Base-by-base conservation (phyloP, 2,113 vertebrate genomes). In the Dissostichus mawsoni region DNA sequence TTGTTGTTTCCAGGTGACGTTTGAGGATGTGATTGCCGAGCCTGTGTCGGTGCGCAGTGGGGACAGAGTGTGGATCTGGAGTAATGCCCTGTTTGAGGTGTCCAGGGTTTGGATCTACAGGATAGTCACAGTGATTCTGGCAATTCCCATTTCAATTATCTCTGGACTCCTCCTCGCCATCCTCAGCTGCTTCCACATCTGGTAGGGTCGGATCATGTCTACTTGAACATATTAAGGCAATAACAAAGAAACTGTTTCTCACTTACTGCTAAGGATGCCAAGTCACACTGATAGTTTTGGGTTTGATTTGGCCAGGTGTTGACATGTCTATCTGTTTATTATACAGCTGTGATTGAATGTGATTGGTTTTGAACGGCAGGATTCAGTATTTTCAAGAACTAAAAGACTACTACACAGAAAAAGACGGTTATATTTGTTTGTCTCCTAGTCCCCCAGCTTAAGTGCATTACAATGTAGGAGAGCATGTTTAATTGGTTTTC, bases 21-120 rank as follows among this genome's bases (percentile, higher is more conserved):
- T 95, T 87, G 94, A 95, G 84, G 95, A 96, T 63, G 94, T 95
- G 73, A 96, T 96, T 6, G 94, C 94, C 2, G 95, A 96, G 85
- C 94, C 95, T 0, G 84, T 86, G 56, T 93, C 94, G 0, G 88
- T 95, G 45, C 94, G 93, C 59, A 96, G 94, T 14, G 92, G 94
- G 8, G 95, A 96, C 86, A 87, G 93, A 71, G 87, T 96, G 18
- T 96, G 95, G 95, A 91, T 95, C 78, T 95, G 94, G 94, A 96
- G 94, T 72, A 64, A 95, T 13, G 93, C 94, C n/a, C 82, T 96
- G 80, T 96, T 95, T 23, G 95, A 96, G 81, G 94, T 95, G 52
- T 92, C 90, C 29, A 88, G 91, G 58, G 82, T 95, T 58, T 95
- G 95, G 95, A 83, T 94, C 75, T 96, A 95, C 89, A 91, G 93